Evolutionary conservation across 2,888 invertebrate genomes (phyloP), one percentile per base, ranked within the genome.

Genomic region (Chaitophorus viminalis): DNA sequence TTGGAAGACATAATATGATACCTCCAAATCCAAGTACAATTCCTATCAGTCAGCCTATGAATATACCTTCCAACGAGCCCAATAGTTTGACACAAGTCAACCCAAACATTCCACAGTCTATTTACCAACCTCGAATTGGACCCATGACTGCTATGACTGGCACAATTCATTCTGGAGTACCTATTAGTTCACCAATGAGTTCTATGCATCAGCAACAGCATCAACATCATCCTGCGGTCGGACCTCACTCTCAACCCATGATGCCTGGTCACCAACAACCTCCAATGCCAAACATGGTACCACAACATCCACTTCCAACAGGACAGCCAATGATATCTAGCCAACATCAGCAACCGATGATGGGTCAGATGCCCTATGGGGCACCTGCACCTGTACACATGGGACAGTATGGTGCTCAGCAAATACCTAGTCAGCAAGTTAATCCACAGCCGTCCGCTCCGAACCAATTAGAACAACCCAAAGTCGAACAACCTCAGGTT

Each of bases 401-500:
- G 88, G 82, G 77, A 36, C 83, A 60, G 25, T 84, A 82, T 18
- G 46, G 77, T 25, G 3, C 72, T 36, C 84, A 84, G 31, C 79
- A 33, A 39, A 81, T 87, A 60, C 87, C 87, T 87, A 87, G 87
- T 87, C 87, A 87, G 0, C 87, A 87, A 81, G 39, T 87, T 31
- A 87, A 87, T 74, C 87, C 87, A 11, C 87, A 87, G 74, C 87
- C 87, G 21, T 87, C 87, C 39, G 87, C 87, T 46, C 87, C 87
- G 11, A 81, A 87, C 31, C 87, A 87, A 65, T 88, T 91, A 90
- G 89, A 91, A 91, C 91, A 91, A 54, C 91, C 91, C 11, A 91
- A 90, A 33, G 92, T 93, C 77, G 90, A 91, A 33, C 93, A 93
- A 89, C 92, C 93, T 1, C 93, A 93, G 90, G 95, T 95, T 4